Evolutionary conservation across 2,797 vertebrate species (phyloP), one percentile per base, ranked within the genome.

Genomic region (Sebastes trivittatus): DNA sequence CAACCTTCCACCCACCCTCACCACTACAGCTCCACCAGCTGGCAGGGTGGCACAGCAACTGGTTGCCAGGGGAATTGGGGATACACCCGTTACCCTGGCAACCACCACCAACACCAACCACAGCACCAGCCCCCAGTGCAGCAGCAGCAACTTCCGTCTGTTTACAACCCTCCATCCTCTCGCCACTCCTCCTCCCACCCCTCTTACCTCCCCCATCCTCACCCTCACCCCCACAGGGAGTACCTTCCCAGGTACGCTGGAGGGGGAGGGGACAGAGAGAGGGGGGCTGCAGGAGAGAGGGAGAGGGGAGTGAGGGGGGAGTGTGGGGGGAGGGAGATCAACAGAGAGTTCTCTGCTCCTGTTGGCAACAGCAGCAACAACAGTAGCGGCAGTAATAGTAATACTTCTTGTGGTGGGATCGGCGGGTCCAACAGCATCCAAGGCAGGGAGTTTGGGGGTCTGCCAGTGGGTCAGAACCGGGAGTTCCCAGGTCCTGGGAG

Each of bases 11-110:
- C 94, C 77, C 94, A 96, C 90, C 95, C 98, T 88, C 97, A 98
- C 73, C 97, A 97, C 0, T 95, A 97, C 82, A 97, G 96, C 84
- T 95, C 98, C 90, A 96, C 97, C 81, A 96, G 97, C 87, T 96
- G 96, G 96, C 94, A 95, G 85, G 95, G 95, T 82, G 95, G 93
- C 85, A 92, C 94, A 20, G 90, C 93, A 61, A 91, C 94, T 36
- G 90, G 92, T 90, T 95, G 95, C 88, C 95, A 95, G 82, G 94
- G 95, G 80, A 96, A 92, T 86, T 96, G 96, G 96, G 94, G 95
- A 70, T 96, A 96, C 81, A 88, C 91, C 75, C 96, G 95, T 90
- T 96, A 96, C 93, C 94, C 95, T 82, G 93, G 95, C 85, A 96
- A 94, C 93, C 96, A 96, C 86, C 95, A 96, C 83, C 77, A 93